Evolutionary conservation across 2,113 vertebrate genomes (phyloP), one percentile per base, ranked within the genome.

Genomic region (Pimephales promelas): DNA sequence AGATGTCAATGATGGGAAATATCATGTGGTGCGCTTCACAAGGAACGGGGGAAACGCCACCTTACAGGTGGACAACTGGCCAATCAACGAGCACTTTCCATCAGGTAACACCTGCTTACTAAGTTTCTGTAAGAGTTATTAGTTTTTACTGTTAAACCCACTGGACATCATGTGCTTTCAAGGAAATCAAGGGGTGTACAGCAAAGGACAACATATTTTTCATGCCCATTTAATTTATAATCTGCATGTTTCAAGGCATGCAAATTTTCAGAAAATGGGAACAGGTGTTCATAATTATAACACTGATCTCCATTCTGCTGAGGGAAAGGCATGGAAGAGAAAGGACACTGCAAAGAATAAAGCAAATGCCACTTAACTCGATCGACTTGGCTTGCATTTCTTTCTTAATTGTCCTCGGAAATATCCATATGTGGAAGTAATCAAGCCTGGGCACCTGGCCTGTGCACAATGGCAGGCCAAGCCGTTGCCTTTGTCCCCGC

Each of bases 41-140:
- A 94, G 98, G 89, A 99, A 99, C 0, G 98, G 98, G 0, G 98
- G 97, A 80, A 99, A 99, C 1, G 98, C 98, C 47, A 99, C 97
- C 0, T 93, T 99, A 47, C 98, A 99, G 92, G 97, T 99, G 88
- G 98, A 99, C 92, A 98, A 96, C 92, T 98, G 97, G 97, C 95
- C 97, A 0, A 91, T 98, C 90, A 99, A 98, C 43, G 98, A 99
- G 9, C 97, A 99, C 87, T 99, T 97, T 64, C 98, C 98, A 43
- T 94, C 97, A 98, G 97, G 97, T 99, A 96, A 64, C 2, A 61
- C 45, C 31, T 26, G 45, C 31, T 28, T 36, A 52, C 14, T 34
- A 43, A 43, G 59, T 49, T 64, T 43, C 36, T 79, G 16, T 11
- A 26, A 47, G 8, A 61, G 11, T 45, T 45, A 11, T 10, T 14